Base-by-base conservation (phyloP, 53 echinoderm and acorn worm species). In the Holothuria leucospilota region DNA sequence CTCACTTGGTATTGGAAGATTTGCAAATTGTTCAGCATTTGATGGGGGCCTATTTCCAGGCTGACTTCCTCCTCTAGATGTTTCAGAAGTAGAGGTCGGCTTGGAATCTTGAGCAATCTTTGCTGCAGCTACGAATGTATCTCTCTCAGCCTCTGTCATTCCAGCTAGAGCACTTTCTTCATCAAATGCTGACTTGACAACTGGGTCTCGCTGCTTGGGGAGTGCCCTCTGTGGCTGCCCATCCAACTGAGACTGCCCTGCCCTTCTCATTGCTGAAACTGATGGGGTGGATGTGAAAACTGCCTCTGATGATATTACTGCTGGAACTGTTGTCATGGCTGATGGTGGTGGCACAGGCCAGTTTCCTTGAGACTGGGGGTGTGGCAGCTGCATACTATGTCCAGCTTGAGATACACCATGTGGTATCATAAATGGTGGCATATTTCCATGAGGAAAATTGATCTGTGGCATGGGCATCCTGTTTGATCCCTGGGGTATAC, bases 91-190 rank as follows among this genome's bases (percentile, higher is more conserved):
- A 42, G 52, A 23, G 15, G 51, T 13, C n/a, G 65, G 84, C 67
- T 83, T 83, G 63, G 84, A 66, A 41, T 83, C 84, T 66, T 83
- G 84, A 30, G 93, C 96, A 77, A 96, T 91, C 70, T 89, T 92
- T 24, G 94, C 96, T 86, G 96, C 96, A 81, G 82, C 91, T 52
- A 91, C 96, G 87, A 94, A 91, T 51, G 92, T 92, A 62, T 94
- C 96, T 78, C 94, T 89, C 65, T 96, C 96, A 39, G 94, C 96
- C 73, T 96, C 94, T 56, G 94, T 96, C 91, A 96, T 96, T 24
- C 94, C 92, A 63, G 89, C 94, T 46, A 96, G 85, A 13, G 94
- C 92, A 62, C 89, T 88, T 49, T 94, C 96, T 87, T 96, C 96
- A 89, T 95, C 96, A 88, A 95, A 95, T 58, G 85, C 65, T 67